Conservation (phyloP, 1,140 invertebrate species). For the Penaeus vannamei region DNA sequence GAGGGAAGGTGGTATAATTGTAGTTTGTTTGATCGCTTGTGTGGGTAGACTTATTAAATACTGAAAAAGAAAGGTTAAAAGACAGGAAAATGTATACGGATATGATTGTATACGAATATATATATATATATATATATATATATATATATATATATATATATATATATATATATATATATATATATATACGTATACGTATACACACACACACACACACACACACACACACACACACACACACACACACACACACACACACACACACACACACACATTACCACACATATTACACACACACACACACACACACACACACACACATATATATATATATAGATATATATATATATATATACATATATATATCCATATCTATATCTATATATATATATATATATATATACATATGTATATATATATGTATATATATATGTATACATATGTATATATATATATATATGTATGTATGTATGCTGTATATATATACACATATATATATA, state of each 20-base stretch:
- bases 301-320: too few species aligned
- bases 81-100: neutral
- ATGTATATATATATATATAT: constrained; percentile 25
- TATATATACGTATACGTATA: too few species aligned
- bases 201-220: too few species aligned
- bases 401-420: constrained; percentile 11
- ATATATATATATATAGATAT: neutral
- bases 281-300: too few species aligned
- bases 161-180: too few species aligned
- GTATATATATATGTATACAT: constrained; percentile 18
- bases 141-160: too few species aligned
- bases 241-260: too few species aligned
- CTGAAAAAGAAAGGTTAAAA: neutral
- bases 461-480: constrained; percentile 30
- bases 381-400: constrained; percentile 26
- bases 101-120: too few species aligned
- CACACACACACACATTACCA: too few species aligned
- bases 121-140: neutral
- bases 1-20: neutral
- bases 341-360: neutral
- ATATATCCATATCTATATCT: neutral
- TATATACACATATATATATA: constrained; percentile 7
- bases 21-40: neutral
- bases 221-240: too few species aligned
- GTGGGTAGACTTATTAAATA: neutral